These are phyloP conservation scores for Drosophila ercepeae DNA, from an alignment of 1,140 invertebrate species.

Conservation along the genomic window DNA sequence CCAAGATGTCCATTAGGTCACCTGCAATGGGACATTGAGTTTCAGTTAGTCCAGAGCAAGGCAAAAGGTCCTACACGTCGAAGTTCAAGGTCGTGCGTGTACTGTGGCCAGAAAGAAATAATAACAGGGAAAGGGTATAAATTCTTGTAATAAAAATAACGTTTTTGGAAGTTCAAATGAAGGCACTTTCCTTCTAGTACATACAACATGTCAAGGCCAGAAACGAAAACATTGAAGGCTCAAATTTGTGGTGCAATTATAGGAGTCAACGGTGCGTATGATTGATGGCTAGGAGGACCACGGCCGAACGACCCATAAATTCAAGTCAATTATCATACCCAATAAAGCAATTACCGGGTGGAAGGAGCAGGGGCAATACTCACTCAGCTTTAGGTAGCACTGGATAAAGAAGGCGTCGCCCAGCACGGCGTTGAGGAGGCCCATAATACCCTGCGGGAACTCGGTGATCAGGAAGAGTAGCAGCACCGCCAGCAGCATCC, in stretches of 20 bases:
- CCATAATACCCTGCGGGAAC: slow-evolving; percentile 94
- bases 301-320: slow-evolving; percentile 29
- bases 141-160: too few relatives aligned
- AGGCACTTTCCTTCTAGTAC: too few relatives aligned
- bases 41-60: slow-evolving; percentile 17
- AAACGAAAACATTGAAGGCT: not conserved
- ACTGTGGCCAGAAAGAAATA: too few relatives aligned
- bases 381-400: slow-evolving; percentile 90
- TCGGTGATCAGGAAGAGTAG: slow-evolving; percentile 94
- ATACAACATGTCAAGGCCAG: slow-evolving; percentile 21
- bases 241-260: slow-evolving; percentile 29
- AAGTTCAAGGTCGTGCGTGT: not conserved
- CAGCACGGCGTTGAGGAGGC: slow-evolving; percentile 89
- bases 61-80: not conserved
- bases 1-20: slow-evolving; percentile 96
- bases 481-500: slow-evolving; percentile 96
- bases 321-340: slow-evolving; percentile 41
- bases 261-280: slow-evolving; percentile 44
- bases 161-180: too few relatives aligned
- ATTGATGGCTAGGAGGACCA: slow-evolving; percentile 40
- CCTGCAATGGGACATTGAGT: slow-evolving; percentile 84
- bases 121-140: too few relatives aligned
- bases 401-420: slow-evolving; percentile 90
- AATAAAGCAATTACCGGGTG: slow-evolving; percentile 33
- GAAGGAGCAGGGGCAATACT: slow-evolving; percentile 51